These are phyloP conservation scores for Halcyon senegalensis DNA, from an alignment of 2,113 vertebrate species.

Conservation along the genomic window DNA sequence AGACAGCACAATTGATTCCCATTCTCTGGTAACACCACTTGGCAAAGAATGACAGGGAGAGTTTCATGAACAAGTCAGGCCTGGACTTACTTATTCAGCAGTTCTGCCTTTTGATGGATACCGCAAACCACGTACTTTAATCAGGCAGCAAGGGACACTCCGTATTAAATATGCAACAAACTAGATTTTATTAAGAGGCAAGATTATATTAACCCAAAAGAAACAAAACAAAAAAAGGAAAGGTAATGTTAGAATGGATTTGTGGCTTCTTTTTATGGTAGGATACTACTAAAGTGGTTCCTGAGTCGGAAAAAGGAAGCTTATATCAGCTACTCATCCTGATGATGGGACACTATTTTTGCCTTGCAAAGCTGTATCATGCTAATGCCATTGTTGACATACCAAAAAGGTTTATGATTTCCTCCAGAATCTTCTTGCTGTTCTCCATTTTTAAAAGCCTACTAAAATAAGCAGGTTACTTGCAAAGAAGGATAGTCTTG, in stretches of 20 bases:
- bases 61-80: background rate
- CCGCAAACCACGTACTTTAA: background rate
- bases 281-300: background rate
- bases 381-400: background rate
- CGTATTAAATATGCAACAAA: background rate
- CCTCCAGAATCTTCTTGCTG: background rate
- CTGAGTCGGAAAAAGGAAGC: background rate
- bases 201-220: background rate
- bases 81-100: background rate
- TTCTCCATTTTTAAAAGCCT: background rate
- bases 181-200: background rate
- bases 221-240: background rate
- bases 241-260: background rate
- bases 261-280: background rate
- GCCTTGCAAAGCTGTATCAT: background rate
- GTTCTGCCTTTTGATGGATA: background rate
- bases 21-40: background rate
- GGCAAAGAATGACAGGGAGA: background rate
- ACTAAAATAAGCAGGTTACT: background rate
- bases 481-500: background rate
- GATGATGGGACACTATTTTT: background rate
- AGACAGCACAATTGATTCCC: background rate
- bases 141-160: background rate
- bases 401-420: background rate
- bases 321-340: background rate